Base-by-base conservation (phyloP, 2,888 invertebrate species). In the Volucella inanis region DNA sequence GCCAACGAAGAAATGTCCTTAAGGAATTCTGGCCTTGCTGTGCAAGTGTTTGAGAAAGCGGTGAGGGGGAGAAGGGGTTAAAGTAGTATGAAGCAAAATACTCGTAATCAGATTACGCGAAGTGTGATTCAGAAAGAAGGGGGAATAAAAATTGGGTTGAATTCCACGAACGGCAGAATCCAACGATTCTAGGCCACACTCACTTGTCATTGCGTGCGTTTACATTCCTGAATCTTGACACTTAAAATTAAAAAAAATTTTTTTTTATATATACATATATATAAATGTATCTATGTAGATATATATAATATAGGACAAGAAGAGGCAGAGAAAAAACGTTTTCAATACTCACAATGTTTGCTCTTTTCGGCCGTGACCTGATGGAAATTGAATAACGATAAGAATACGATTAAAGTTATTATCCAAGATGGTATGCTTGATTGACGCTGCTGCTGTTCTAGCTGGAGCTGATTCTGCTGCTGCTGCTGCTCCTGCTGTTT, bases 321-420 rank as follows among this genome's bases (percentile, higher is more conserved):
- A 38, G n/a, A n/a, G 12, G 39, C 14, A 52, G 11, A 8, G 52
- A 38, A 41, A 9, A 41, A 22, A 67, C 52, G 41, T 15, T 65
- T 50, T 43, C 39, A 15, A 55, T 90, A 92, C 91, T 92, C 88
- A 92, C 91, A 92, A 88, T 92, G 91, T 90, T 92, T 92, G 88
- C 92, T 92, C 88, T 92, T 91, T 88, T 92, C 91, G 85, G 92
- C 92, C 82, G 90, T 89, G 88, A 90, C 91, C 90, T 91, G 90
- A 86, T 89, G 89, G 64, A 86, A 82, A 74, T 78, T 86, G 76
- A 85, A 81, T 71, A 85, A 68, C 76, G 81, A 81, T 81, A 91
- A 88, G 87, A 91, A 88, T 89, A 90, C 88, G 87, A 91, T 88
- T 87, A 90, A 88, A 88, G 90, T 89, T 89, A 91, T 88, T 83